Evolutionary conservation across 2,797 vertebrate species (phyloP), one percentile per base, ranked within the genome.

Genomic region (Apogon talboti): DNA sequence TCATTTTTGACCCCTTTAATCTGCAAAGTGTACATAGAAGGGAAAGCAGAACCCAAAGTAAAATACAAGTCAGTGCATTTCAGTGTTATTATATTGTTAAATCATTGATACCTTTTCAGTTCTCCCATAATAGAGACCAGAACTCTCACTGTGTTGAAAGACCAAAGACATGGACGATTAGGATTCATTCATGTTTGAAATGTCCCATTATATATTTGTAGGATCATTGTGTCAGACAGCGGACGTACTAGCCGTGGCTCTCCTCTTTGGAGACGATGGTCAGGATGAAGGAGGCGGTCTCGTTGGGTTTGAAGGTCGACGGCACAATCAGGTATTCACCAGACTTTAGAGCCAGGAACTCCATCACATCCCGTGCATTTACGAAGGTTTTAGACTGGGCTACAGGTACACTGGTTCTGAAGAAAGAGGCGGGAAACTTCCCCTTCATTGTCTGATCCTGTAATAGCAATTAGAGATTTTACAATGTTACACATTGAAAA

Each of bases 281-380:
- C 41, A 94, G 65, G 67, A 93, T 11, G 67, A 92, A 93, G 42
- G 89, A 89, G 6, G 81, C 83, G 0, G 75, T 72, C 37, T 90
- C 68, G 1, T 88, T 79, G 43, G 84, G 67, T 0, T 19, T 30
- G 14, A 41, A 76, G 4, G 91, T 90, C 43, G 80, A 87, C 0
- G 92, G 93, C 11, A 94, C 86, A 0, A 94, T 88, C 51, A 94
- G 51, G 48, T 93, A 93, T 18, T 90, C 81, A 1, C 82, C 93
- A 0, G 93, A 81, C 28, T 67, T 76, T 55, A 94, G 71, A 0
- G 0, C 7, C 0, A 88, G 35, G 11, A 83, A 81, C 70, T 85
- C 77, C 65, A 67, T 90, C 42, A 91, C 88, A 28, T 92, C 86
- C 1, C 92, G 87, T 0, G 67, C n/a, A 0, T 90, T 73, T 2